Conservation (phyloP, 2,113 vertebrate species). For the Cololabis saira region DNA sequence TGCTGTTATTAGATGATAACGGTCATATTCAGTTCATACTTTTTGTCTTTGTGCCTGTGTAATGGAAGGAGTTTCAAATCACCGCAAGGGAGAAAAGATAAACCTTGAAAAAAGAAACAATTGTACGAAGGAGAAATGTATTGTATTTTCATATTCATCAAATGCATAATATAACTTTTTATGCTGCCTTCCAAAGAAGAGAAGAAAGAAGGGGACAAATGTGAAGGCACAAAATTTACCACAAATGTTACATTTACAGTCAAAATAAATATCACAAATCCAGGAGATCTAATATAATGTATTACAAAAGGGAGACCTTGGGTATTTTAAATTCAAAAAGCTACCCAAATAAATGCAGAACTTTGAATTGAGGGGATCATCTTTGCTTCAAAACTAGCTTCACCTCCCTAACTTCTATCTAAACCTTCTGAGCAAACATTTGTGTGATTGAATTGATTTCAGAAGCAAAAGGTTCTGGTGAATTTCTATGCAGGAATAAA, state of each 20-base stretch:
- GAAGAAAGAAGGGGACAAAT: slow-evolving; percentile 70
- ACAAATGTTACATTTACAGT: slow-evolving; percentile 41
- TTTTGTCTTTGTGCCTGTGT: neutral
- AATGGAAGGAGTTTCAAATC: slow-evolving; percentile 83
- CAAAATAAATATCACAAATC: slow-evolving; percentile 51
- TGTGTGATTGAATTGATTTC: slow-evolving; percentile 62
- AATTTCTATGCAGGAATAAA: slow-evolving; percentile 38
- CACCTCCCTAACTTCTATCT: neutral
- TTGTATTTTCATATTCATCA: slow-evolving; percentile 84
- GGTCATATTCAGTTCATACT: slow-evolving; percentile 86
- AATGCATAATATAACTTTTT: slow-evolving; percentile 89
- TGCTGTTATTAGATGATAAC: slow-evolving; percentile 85
- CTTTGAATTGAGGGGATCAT: slow-evolving; percentile 43
- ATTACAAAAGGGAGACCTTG: slow-evolving; percentile 67
- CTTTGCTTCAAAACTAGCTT: slow-evolving; percentile 35
- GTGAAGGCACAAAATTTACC: slow-evolving; percentile 24
- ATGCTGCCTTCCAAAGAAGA: slow-evolving; percentile 85
- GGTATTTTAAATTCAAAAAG: slow-evolving; percentile 58
- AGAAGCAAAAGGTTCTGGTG: slow-evolving; percentile 49
- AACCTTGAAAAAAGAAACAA: slow-evolving; percentile 90
- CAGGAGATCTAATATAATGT: slow-evolving; percentile 62
- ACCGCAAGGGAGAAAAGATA: slow-evolving; percentile 85
- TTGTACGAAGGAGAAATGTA: slow-evolving; percentile 77
- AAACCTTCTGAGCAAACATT: slow-evolving; percentile 28
- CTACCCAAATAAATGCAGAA: slow-evolving; percentile 51